These are phyloP conservation scores for Tachystola acroxantha DNA, from an alignment of 2,888 invertebrate genomes.

Conservation along the genomic window DNA sequence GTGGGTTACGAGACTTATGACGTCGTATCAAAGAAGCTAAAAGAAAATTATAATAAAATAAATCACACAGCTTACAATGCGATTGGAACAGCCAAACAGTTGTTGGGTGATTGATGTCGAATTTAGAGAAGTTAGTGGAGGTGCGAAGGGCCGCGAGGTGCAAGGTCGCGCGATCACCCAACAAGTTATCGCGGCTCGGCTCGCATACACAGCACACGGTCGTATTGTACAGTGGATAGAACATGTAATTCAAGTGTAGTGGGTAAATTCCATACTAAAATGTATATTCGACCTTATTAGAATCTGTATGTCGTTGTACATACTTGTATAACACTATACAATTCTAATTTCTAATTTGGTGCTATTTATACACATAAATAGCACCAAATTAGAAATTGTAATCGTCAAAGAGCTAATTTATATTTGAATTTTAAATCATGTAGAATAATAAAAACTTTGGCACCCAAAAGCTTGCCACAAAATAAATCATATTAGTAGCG, in stretches of 20 bases:
- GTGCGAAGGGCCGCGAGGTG: conserved; percentile 52
- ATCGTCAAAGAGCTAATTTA: no score
- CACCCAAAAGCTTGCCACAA: no score
- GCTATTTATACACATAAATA: no score
- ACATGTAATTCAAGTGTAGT: neutral
- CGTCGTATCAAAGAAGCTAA: conserved; percentile 48
- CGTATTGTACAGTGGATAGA: neutral
- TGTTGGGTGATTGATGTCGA: conserved; percentile 71
- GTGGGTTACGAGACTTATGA: conserved; percentile 23
- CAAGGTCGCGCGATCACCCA: conserved; percentile 64
- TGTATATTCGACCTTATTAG: no score
- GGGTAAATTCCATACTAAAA: no score
- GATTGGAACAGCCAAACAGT: conserved; percentile 63
- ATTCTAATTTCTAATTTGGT: no score
- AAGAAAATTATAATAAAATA: conserved; percentile 55
- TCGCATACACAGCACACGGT: conserved; percentile 65
- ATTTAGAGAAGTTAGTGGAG: conserved; percentile 30
- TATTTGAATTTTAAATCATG: no score
- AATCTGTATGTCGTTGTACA: no score
- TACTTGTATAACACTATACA: no score
- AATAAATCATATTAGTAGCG: no score
- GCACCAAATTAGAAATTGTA: no score
- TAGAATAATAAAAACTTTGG: no score
- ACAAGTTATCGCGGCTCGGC: conserved; percentile 52
- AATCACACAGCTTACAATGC: conserved; percentile 73